These are phyloP conservation scores for Ariolimax columbianus DNA, from an alignment of 2,888 invertebrate genomes.

Conservation along the genomic window DNA sequence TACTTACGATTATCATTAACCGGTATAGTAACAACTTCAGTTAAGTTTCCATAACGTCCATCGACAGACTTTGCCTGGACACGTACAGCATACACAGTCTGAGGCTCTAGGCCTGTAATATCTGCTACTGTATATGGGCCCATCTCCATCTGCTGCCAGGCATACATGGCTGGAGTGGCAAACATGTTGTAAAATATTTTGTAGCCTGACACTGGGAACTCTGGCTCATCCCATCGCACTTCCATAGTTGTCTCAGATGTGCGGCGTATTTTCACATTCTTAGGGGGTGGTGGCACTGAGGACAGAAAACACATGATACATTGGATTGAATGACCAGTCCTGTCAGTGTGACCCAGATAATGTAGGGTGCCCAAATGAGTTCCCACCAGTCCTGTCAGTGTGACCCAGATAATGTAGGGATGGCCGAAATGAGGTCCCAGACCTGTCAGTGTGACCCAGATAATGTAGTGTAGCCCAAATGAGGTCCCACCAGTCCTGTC, in stretches of 20 bases:
- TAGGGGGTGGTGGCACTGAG: constrained; percentile 91
- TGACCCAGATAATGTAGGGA: too few species aligned
- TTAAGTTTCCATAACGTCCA: constrained; percentile 74
- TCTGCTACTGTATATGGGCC: constrained; percentile 73
- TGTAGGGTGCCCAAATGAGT: too few species aligned
- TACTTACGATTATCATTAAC: constrained; percentile 52
- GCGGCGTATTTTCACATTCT: constrained; percentile 94
- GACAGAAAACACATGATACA: too few species aligned
- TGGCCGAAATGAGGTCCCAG: too few species aligned
- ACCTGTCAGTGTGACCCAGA: too few species aligned
- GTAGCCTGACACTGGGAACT: constrained; percentile 74
- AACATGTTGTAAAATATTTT: constrained; percentile 74
- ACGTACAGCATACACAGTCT: constrained; percentile 72
- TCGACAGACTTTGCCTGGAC: constrained; percentile 73
- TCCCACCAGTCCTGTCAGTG: too few species aligned
- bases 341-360: too few species aligned
- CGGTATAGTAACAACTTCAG: constrained; percentile 63
- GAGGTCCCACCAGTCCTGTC: too few species aligned
- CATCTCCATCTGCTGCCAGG: constrained; percentile 73
- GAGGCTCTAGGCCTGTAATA: constrained; percentile 68
- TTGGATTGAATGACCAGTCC: too few species aligned
- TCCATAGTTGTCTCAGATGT: constrained; percentile 95
- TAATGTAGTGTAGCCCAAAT: too few species aligned
- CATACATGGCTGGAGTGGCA: constrained; percentile 68
- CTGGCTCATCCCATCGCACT: constrained; percentile 83